Evolutionary conservation across 2,113 vertebrate species (phyloP), one percentile per base, ranked within the genome.

Genomic region (Seriola dumerili): DNA sequence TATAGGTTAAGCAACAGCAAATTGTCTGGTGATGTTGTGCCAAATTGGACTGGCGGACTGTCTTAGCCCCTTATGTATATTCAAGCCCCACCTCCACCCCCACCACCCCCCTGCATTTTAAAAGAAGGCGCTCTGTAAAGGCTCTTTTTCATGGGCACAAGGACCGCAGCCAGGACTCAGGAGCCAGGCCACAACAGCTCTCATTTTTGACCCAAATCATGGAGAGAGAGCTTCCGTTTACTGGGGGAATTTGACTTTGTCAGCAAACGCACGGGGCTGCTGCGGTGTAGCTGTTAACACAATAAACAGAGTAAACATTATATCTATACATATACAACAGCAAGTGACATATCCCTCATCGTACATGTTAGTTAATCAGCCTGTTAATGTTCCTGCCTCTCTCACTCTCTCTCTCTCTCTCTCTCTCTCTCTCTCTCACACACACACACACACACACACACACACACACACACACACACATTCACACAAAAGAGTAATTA

Each of bases 21-120:
- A 91, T 93, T 85, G 84, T 90, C 85, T 84, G 83, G 87, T 68
- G 86, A 80, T 74, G 89, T 25, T 19, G 68, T 92, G 92, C 92
- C 93, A 94, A 94, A 91, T 91, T 91, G 92, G 92, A 90, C 90
- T 76, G 88, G 82, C 78, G 58, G 89, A 83, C 87, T 38, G 86
- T 90, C 85, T 92, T 87, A 66, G 88, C 76, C 88, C 89, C 83
- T 94, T 94, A 93, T 94, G 90, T 93, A 91, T 90, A 89, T 90
- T 91, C 86, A 93, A 94, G 93, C 94, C 89, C 95, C 94, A 91
- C 95, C 95, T 94, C 94, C 91, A 89, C 81, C 70, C 65, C 73
- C 61, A 50, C 75, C 83, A 58, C 32, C 85, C 78, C 76, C 58
- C 69, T 32, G 76, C 72, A 73, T 90, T 91, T 93, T 89, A 78